phyloP scores from a whole-genome alignment of 2,797 vertebrate species.

The Cichlasoma orientale region DNA sequence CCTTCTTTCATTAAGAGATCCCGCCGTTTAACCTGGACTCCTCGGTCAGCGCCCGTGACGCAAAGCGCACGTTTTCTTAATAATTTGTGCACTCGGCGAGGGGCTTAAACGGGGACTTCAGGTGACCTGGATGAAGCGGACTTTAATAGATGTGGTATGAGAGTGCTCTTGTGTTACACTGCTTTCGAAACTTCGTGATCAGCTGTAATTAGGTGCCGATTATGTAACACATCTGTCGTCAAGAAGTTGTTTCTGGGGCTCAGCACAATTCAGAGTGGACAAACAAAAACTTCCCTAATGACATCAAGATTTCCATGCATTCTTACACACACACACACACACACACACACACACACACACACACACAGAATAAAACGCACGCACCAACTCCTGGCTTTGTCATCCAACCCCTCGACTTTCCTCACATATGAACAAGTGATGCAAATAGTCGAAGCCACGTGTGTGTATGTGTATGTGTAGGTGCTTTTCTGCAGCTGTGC shows the following conservation, averaged over 20 bases:
- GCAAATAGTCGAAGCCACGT: constrained; percentile 11
- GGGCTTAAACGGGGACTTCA: constrained; percentile 39
- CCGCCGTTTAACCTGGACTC: constrained; percentile 13
- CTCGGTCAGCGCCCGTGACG: constrained; percentile 12
- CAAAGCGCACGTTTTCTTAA: constrained; percentile 29
- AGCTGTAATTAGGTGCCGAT: constrained; percentile 42
- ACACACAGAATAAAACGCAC: not conserved
- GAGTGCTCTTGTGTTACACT: constrained; percentile 15
- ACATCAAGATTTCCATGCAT: constrained; percentile 67
- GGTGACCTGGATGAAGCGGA: constrained; percentile 23
- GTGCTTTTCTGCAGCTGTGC: constrained; percentile 56
- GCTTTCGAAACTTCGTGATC: constrained; percentile 27
- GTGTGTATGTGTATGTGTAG: not conserved
- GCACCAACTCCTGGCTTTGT: constrained; percentile 14
- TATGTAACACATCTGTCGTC: constrained; percentile 63
- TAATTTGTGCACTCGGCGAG: constrained; percentile 17
- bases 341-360: constrained; percentile 28
- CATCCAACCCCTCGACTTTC: constrained; percentile 30
- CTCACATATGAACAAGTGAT: constrained; percentile 10
- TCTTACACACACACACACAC: constrained; percentile 29
- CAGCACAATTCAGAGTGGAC: constrained; percentile 29
- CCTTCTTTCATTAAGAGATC: constrained; percentile 36
- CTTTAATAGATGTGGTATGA: constrained; percentile 24
- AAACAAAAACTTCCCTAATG: constrained; percentile 61
- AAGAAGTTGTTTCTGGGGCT: constrained; percentile 58